These are phyloP conservation scores for Melanotus villosus DNA, from an alignment of 2,888 invertebrate species.

Conservation along the genomic window DNA sequence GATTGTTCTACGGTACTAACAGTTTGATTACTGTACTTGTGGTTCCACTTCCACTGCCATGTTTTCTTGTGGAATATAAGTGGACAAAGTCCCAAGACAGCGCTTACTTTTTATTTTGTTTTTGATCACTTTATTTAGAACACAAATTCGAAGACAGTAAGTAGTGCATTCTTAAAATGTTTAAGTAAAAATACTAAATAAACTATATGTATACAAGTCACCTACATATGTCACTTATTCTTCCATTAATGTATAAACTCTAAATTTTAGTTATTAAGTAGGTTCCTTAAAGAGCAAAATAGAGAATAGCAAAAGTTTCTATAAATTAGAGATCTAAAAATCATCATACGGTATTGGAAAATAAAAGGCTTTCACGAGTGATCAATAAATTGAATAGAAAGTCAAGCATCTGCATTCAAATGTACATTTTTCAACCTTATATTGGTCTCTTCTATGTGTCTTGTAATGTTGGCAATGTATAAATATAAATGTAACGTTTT, in stretches of 20 bases:
- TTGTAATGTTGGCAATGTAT: conserved; percentile 34
- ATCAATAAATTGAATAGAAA: conserved; percentile 47
- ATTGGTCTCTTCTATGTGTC: conserved; percentile 34
- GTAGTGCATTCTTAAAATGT: no score
- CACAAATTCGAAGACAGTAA: conserved; percentile 1
- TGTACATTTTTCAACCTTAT: conserved; percentile 44
- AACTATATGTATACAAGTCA: conserved; percentile 36
- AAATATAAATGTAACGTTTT: conserved; percentile 35
- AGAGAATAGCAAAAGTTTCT: no score
- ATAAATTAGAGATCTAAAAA: no score
- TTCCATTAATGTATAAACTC: conserved; percentile 13
- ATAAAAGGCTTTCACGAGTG: no score
- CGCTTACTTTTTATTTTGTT: conserved; percentile 48
- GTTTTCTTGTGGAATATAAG: conserved; percentile 34
- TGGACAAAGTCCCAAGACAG: conserved; percentile 33
- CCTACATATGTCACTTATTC: conserved; percentile 33
- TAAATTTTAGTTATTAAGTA: background rate
- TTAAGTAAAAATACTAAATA: no score
- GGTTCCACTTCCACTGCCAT: conserved; percentile 45
- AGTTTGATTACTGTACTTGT: conserved; percentile 38
- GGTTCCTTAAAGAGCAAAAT: background rate
- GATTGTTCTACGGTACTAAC: conserved; percentile 45
- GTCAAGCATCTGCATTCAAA: conserved; percentile 48
- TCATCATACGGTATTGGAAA: no score
- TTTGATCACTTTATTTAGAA: conserved; percentile 39